phyloP scores from a whole-genome alignment of 2,888 invertebrate species.

The Epirrhoe tristata region DNA sequence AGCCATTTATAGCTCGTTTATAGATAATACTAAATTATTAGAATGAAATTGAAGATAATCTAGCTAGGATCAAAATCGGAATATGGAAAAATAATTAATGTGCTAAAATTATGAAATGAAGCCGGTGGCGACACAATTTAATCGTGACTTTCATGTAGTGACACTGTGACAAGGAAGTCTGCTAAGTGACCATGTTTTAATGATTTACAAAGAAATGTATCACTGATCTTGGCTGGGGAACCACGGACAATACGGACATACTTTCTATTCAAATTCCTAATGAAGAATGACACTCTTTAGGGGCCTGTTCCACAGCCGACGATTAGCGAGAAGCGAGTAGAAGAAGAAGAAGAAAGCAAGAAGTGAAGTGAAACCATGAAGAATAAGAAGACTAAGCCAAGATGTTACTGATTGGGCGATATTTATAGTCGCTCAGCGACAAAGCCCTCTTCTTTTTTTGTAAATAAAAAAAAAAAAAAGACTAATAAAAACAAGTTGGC shows the following conservation, averaged over 20 bases:
- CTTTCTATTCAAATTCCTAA: slow-evolving; percentile 5
- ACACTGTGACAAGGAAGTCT: background rate
- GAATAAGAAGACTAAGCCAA: too few species aligned
- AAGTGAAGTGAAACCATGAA: too few species aligned
- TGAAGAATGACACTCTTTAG: slow-evolving; percentile 9
- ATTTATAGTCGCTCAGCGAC: too few species aligned
- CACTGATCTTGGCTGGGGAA: background rate
- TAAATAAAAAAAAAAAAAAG: too few species aligned
- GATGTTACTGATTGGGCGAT: too few species aligned
- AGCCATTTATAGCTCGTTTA: background rate
- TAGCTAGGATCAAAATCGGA: too few species aligned
- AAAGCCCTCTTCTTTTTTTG: too few species aligned
- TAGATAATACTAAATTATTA: background rate
- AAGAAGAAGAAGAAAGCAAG: too few species aligned
- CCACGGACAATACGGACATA: background rate
- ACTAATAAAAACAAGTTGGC: too few species aligned
- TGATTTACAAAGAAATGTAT: background rate
- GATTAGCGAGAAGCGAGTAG: too few species aligned
- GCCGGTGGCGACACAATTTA: background rate
- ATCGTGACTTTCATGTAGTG: background rate
- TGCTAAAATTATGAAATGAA: background rate
- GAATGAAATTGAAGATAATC: background rate
- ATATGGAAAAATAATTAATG: background rate
- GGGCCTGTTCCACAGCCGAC: too few species aligned
- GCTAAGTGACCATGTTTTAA: slow-evolving; percentile 1